phyloP scores from a whole-genome alignment of 2,113 vertebrate genomes.

The Microtus richardsoni region DNA sequence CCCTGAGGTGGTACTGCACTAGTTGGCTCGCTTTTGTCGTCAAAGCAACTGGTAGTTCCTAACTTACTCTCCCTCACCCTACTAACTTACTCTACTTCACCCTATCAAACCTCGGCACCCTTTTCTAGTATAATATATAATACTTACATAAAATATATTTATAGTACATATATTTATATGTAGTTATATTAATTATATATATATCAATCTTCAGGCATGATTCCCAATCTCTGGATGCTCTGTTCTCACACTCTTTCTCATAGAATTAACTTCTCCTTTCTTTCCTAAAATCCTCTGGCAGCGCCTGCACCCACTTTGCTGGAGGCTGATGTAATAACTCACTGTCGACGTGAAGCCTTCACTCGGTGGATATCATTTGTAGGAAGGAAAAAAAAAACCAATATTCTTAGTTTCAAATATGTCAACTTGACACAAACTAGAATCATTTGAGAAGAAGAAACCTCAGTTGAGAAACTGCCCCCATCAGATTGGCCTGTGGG shows the following conservation, averaged over 20 bases:
- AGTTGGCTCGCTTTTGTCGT: not conserved
- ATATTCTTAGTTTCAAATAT: constrained; percentile 22
- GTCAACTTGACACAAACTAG: not conserved
- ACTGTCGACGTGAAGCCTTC: not conserved
- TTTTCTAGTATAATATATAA: not conserved
- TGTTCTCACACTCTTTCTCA: not conserved
- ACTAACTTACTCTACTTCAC: not conserved
- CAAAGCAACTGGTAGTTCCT: constrained; percentile 11
- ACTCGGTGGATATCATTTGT: not conserved
- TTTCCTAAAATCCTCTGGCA: not conserved
- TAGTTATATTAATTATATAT: not conserved
- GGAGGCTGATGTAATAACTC: not conserved
- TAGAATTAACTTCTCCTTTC: not conserved
- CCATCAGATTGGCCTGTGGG: not conserved
- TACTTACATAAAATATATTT: no score
- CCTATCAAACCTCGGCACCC: not conserved
- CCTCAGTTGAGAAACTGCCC: not conserved
- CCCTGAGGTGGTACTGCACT: not conserved
- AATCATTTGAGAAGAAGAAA: not conserved
- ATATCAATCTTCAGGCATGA: not conserved
- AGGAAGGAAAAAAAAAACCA: not conserved
- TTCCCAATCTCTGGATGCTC: not conserved
- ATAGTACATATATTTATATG: no score
- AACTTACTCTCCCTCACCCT: not conserved
- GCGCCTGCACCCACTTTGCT: not conserved